Conservation (phyloP, 64 coral and sea anemone species). For the Pocillopora verrucosa region DNA sequence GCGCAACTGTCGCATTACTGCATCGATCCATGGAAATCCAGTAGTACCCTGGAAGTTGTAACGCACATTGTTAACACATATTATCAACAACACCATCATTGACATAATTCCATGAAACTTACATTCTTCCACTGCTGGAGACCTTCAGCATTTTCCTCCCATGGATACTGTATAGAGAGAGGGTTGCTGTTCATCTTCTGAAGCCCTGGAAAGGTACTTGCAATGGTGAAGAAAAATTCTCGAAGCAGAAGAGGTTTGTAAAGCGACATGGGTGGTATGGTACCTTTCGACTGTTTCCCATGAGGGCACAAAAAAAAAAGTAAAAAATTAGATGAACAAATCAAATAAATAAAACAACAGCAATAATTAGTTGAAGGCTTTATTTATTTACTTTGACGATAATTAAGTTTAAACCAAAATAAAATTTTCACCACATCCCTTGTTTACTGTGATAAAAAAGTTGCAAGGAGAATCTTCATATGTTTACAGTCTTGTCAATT, state of each 20-base stretch:
- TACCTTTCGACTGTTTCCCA: slow-evolving; percentile 6
- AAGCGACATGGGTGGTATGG: slow-evolving; percentile 12
- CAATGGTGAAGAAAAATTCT: slow-evolving; percentile 42
- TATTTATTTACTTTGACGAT: too few species aligned
- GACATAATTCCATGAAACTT: not conserved
- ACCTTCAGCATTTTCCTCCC: slow-evolving; percentile 33
- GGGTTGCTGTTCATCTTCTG: slow-evolving; percentile 45
- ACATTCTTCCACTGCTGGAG: slow-evolving; percentile 57
- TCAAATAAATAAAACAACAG: too few species aligned
- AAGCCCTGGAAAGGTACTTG: not conserved
- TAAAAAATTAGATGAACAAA: too few species aligned
- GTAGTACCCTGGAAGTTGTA: slow-evolving; percentile 57
- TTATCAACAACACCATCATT: too few species aligned
- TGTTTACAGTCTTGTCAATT: too few species aligned
- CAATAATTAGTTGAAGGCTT: too few species aligned
- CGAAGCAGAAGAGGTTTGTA: slow-evolving; percentile 16
- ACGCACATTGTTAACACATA: too few species aligned
- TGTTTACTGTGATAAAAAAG: too few species aligned
- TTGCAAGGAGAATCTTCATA: too few species aligned
- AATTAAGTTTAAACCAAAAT: too few species aligned
- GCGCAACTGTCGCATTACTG: slow-evolving; percentile 80
- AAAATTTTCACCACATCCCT: too few species aligned
- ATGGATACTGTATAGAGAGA: slow-evolving; percentile 28
- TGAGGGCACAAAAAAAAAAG: not conserved
- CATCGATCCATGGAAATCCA: slow-evolving; percentile 97